phyloP scores from a whole-genome alignment of 2,888 invertebrate species.

The Melanostoma scalare region DNA sequence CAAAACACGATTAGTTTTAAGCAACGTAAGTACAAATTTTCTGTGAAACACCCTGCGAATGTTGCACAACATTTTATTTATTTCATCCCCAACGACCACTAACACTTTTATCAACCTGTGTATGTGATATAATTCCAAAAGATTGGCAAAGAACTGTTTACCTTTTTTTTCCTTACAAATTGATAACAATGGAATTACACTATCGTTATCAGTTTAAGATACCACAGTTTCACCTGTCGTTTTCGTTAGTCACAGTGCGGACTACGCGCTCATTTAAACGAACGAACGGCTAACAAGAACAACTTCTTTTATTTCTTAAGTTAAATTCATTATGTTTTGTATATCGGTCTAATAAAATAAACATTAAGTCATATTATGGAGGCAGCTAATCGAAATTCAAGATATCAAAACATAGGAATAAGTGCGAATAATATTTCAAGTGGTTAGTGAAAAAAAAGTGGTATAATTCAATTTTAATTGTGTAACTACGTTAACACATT shows the following conservation, averaged over 20 bases:
- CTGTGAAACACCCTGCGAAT: constrained; percentile 25
- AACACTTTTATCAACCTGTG: neutral
- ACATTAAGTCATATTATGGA: constrained; percentile 26
- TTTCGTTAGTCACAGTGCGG: constrained; percentile 57
- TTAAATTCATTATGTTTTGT: neutral
- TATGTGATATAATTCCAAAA: constrained; percentile 20
- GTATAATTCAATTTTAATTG: neutral
- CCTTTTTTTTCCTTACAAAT: constrained; percentile 40
- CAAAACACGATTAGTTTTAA: no score
- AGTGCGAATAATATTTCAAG: constrained; percentile 76
- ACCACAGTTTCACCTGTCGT: constrained; percentile 61
- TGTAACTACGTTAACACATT: neutral
- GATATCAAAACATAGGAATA: constrained; percentile 73
- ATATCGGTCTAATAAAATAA: neutral
- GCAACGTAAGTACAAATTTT: no score
- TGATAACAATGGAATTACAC: constrained; percentile 65
- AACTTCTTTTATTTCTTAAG: neutral
- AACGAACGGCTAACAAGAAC: constrained; percentile 17
- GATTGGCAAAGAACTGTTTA: constrained; percentile 58
- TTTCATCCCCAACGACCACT: neutral
- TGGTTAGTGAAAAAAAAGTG: constrained; percentile 69
- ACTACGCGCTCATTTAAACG: constrained; percentile 46
- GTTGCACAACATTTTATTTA: constrained; percentile 32
- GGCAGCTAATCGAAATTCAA: constrained; percentile 38
- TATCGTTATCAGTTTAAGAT: constrained; percentile 64